Evolutionary conservation across 2,113 vertebrate genomes (phyloP), one percentile per base, ranked within the genome.

Genomic region (Prionailurus bengalensis): DNA sequence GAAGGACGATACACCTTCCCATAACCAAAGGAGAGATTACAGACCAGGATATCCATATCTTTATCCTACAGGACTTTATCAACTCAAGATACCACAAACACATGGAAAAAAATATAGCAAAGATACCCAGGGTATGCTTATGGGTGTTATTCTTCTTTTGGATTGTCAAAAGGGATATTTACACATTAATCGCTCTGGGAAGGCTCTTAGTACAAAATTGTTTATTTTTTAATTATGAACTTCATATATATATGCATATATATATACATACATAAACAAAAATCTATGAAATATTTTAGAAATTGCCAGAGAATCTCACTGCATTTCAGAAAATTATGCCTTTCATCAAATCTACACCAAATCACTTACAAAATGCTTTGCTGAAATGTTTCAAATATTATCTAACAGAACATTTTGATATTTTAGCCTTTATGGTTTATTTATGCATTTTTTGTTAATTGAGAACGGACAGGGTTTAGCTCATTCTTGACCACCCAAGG

Each of bases 401-500:
- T 82, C 36, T 96, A 55, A 91, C 5, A 66, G 66, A 78, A 79
- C 58, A 79, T 81, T 88, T 92, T 94, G 76, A 95, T 85, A 74
- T 94, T 95, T 97, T 88, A 84, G 42, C 25, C 51, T 80, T 86
- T 91, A 65, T 53, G n/a, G 48, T 83, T 97, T 96, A 68, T 81
- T 96, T 96, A 91, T 96, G 39, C 14, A 80, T 55, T 73, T 86
- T 61, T 66, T 79, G 31, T 84, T 76, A 78, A 86, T 39, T 78
- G 21, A 95, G 58, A 68, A 91, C 1, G 3, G 7, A 78, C 21
- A 79, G 33, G 5, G 29, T 66, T 94, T 92, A 94, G 53, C 33
- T 97, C 93, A 96, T 97, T 87, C 66, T 97, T 95, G 96, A 93
- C 89, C 95, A 97, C 96, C 97, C 95, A 96, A 17, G n/a, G 70